Evolutionary conservation across 2,113 vertebrate genomes (phyloP).

Genomic region (Mirza zaza): DNA sequence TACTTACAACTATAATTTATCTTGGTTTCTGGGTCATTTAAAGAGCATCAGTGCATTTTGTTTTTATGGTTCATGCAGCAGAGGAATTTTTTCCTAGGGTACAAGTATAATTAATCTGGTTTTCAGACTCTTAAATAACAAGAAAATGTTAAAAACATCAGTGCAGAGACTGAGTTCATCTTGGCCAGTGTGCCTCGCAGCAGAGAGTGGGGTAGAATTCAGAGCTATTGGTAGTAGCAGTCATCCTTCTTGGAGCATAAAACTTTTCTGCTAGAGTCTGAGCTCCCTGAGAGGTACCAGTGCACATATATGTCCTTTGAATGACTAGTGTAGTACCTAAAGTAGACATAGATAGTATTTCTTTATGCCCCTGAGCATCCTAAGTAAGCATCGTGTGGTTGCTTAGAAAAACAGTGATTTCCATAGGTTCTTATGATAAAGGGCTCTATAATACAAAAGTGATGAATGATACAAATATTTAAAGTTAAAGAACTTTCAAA

Average conservation of each 20-base stretch:
- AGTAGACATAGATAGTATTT: rapidly evolving
- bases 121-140: conserved; percentile 58
- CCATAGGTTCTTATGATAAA: neutral
- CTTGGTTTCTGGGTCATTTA: conserved; percentile 80
- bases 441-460: neutral
- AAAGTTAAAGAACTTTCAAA: neutral
- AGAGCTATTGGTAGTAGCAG: neutral
- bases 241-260: neutral
- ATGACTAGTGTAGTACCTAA: rapidly evolving
- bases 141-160: neutral
- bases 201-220: neutral
- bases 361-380: neutral
- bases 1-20: conserved; percentile 82
- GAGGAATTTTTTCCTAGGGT: conserved; percentile 50
- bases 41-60: conserved; percentile 80
- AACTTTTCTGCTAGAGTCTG: neutral
- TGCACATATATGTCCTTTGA: rapidly evolving
- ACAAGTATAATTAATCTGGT: conserved; percentile 67
- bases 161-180: neutral
- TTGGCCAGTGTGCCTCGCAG: neutral
- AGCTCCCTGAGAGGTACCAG: neutral
- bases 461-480: neutral
- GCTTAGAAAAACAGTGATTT: neutral
- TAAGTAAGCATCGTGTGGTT: no score
- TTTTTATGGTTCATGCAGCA: conserved; percentile 72